Percentiles rank a stretch among this genome's conserved stretches.
These are phyloP conservation scores for Adineta ricciae DNA, from an alignment of 2,888 invertebrate genomes.

Conservation along the genomic window DNA sequence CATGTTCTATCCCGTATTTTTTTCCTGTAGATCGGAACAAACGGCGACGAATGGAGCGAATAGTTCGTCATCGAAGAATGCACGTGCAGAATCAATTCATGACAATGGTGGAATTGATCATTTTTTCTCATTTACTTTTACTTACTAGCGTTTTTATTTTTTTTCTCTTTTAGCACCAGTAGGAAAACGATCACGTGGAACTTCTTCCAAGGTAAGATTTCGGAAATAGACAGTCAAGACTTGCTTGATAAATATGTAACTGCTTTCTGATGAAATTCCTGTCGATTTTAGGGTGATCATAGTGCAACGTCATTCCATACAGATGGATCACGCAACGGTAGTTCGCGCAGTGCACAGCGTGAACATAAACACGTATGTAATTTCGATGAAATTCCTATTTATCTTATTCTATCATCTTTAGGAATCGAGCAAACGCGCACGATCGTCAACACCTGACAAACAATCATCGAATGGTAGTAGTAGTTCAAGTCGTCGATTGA, in stretches of 20 bases:
- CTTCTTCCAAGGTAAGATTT: neutral
- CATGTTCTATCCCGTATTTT: neutral
- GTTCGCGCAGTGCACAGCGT: neutral
- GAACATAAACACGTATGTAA: neutral
- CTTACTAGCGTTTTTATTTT: neutral
- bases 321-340: neutral
- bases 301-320: neutral
- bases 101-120: neutral
- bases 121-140: neutral
- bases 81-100: neutral
- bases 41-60: neutral
- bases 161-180: neutral
- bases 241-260: too few species aligned
- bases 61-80: neutral
- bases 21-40: neutral
- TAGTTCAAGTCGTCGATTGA: neutral
- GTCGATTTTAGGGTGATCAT: neutral
- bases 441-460: neutral
- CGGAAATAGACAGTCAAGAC: too few species aligned
- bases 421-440: neutral
- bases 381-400: neutral
- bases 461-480: neutral
- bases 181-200: neutral
- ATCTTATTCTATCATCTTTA: neutral
- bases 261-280: too few species aligned